Evolutionary conservation across 37 sponge, comb jelly and placozoan species (phyloP).

Genomic region (Eunapius fragilis): DNA sequence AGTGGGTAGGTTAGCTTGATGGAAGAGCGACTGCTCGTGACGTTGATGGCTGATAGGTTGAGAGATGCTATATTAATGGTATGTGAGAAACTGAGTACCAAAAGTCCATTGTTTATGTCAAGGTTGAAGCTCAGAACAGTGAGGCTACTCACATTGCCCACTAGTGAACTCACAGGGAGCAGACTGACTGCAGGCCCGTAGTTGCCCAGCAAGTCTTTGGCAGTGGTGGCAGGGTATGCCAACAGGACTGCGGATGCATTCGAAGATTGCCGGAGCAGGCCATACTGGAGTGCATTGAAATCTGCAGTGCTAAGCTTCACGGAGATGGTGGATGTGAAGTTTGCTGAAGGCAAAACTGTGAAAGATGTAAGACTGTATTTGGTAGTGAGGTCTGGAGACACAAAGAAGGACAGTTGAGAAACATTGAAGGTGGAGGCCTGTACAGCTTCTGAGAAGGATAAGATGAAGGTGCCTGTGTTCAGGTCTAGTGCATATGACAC

Average conservation of each 20-base stretch:
- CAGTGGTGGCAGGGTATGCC: slow-evolving; percentile 50
- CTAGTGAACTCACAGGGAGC: slow-evolving; percentile 26
- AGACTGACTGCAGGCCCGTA: slow-evolving; percentile 32
- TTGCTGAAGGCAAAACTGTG: slow-evolving; percentile 46
- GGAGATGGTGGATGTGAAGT: slow-evolving; percentile 41
- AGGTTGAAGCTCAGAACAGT: slow-evolving; percentile 54
- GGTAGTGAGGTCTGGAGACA: neutral
- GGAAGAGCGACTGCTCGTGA: slow-evolving; percentile 31
- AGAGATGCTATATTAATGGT: slow-evolving; percentile 64
- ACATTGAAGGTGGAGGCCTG: slow-evolving; percentile 59
- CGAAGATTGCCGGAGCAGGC: slow-evolving; percentile 39
- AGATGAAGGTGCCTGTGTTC: slow-evolving; percentile 33
- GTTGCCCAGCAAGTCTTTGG: slow-evolving; percentile 77
- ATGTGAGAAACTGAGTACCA: slow-evolving; percentile 79
- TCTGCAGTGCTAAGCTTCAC: slow-evolving; percentile 44
- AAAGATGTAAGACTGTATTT: neutral
- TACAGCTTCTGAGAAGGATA: slow-evolving; percentile 85
- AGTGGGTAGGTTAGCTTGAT: slow-evolving; percentile 32
- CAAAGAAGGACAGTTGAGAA: slow-evolving; percentile 31
- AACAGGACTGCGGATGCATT: slow-evolving; percentile 38
- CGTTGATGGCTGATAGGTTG: slow-evolving; percentile 47
- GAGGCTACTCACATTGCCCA: slow-evolving; percentile 65
- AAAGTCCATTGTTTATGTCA: slow-evolving; percentile 59
- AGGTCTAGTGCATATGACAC: slow-evolving; percentile 67
- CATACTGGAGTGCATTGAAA: slow-evolving; percentile 78